phyloP scores from a whole-genome alignment of 2,797 vertebrate species.

The Acipenser ruthenus region DNA sequence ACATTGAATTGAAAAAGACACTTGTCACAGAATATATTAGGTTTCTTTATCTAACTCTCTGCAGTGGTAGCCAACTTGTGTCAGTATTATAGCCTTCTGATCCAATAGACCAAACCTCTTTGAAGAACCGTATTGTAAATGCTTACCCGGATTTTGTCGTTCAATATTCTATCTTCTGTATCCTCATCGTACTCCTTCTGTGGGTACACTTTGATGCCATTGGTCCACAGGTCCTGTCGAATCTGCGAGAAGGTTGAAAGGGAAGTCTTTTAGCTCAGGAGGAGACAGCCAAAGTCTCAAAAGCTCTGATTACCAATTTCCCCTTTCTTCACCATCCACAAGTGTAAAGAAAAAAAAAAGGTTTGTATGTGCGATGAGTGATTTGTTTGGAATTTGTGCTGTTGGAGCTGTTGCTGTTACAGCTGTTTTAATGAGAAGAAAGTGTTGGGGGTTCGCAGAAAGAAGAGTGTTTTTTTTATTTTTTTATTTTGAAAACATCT shows the following conservation, averaged over 20 bases:
- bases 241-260: slow-evolving; percentile 58
- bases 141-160: slow-evolving; percentile 80
- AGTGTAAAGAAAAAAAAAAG: slow-evolving; percentile 3
- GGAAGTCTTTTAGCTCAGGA: background rate
- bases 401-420: too few relatives aligned
- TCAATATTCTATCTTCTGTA: slow-evolving; percentile 66
- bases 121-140: too few relatives aligned
- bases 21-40: too few relatives aligned
- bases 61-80: too few relatives aligned
- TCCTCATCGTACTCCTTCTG: slow-evolving; percentile 84
- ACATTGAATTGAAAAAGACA: too few relatives aligned
- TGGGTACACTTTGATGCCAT: slow-evolving; percentile 79
- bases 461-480: slow-evolving; percentile 10
- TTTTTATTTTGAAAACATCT: background rate
- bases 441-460: too few relatives aligned
- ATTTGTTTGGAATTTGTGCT: background rate
- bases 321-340: background rate
- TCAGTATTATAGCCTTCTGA: too few relatives aligned
- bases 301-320: slow-evolving; percentile 6
- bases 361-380: background rate
- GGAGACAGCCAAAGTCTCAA: background rate
- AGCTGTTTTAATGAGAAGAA: background rate
- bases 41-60: too few relatives aligned
- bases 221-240: slow-evolving; percentile 72
- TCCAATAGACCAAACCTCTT: too few relatives aligned